Conservation (phyloP, 2,113 vertebrate species). For the Macrotis lagotis region DNA sequence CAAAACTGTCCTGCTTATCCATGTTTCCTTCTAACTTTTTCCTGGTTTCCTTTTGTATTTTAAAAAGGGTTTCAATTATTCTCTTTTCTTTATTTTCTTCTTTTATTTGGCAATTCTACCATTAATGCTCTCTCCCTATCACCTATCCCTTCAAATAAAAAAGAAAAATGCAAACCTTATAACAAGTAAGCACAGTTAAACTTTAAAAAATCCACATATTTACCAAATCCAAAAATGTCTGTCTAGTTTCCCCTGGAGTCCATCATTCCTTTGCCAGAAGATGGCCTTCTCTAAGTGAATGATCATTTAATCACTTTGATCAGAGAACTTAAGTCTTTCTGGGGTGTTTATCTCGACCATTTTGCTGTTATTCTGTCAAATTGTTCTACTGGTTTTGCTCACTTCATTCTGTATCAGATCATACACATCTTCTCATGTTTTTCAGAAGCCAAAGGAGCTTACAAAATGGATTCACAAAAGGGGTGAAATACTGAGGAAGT, state of each 20-base stretch:
- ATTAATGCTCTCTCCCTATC: neutral
- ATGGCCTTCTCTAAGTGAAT: conserved; percentile 22
- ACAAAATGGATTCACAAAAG: neutral
- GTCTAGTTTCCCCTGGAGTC: neutral
- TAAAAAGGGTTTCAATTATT: neutral
- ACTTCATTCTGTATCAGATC: neutral
- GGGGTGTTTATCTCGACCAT: neutral
- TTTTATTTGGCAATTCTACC: neutral
- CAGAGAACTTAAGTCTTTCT: neutral
- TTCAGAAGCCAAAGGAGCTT: neutral
- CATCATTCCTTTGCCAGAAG: neutral
- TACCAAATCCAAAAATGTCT: neutral
- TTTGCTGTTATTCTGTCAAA: neutral
- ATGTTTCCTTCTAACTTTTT: neutral
- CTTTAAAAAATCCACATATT: neutral
- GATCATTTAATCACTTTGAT: neutral
- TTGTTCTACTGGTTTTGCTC: neutral
- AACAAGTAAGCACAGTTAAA: neutral
- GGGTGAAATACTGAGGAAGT: neutral
- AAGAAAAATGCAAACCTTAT: neutral
- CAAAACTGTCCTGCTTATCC: neutral
- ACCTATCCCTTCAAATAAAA: neutral
- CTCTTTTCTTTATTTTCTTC: neutral
- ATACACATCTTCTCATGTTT: neutral
- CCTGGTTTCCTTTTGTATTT: neutral